Base-by-base conservation (phyloP, 1,140 invertebrate species). In the Grapholita molesta region DNA sequence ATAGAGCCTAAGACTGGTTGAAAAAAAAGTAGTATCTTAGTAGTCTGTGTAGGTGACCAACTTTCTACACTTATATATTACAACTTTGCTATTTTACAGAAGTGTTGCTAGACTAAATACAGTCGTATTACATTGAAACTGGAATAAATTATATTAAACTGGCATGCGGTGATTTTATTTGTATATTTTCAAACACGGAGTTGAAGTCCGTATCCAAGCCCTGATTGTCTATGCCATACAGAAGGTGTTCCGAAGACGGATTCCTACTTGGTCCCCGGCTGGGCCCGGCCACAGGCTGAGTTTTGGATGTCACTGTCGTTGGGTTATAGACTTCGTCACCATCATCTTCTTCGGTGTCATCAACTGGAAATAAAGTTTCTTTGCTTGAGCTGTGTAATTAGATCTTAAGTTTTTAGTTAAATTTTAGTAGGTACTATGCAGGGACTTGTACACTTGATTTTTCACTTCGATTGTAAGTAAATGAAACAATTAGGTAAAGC, bases 171-270 rank as follows among this genome's bases (percentile, higher is more conserved):
- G 87, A 80, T 78, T 92, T 92, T 67, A 92, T 92, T 80, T 92
- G 89, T 66, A 92, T 92, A 72, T 92, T 91, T 80, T 92, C 89
- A 82, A 92, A 92, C 3, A 90, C 91, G 7, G 91, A 90, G 78
- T 92, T 92, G 72, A 92, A 92, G 72, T 92, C 90, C n/a, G 90
- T 91, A 67, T 92, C 92, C 68, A 92, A 79, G 9, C 91, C 92
- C 68, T 90, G 86, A 71, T 92, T 92, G 68, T 92, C 92, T 68
- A 92, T 92, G 30, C 92, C 92, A 81, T 87, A 90, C 11, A 92
- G 73, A 0, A 92, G 82, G 73, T 92, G 89, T 72, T 92, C 90
- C 15, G 86, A 90, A 28, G 88, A 88, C 33, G 68, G 79, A 64
- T 85, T 85, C 38, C 89, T 84, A 64, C 91, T 92, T 0, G 92